Evolutionary conservation across 2,888 invertebrate genomes (phyloP).

Genomic region (Eledona agricola): DNA sequence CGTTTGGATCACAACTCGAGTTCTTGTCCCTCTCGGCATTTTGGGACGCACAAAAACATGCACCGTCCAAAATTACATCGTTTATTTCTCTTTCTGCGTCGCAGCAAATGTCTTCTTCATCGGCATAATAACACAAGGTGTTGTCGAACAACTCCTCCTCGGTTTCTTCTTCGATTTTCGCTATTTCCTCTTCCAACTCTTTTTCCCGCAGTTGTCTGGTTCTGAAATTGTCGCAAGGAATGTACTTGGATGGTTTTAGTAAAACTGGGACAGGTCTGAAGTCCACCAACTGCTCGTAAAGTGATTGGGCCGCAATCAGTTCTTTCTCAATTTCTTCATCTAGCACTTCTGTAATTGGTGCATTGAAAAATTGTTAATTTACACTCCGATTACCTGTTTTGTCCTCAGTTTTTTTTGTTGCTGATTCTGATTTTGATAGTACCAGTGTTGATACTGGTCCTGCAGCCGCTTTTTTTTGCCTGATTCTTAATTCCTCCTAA

Average conservation of each 20-base stretch:
- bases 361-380: not conserved
- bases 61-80: too few relatives aligned
- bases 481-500: conserved; percentile 6
- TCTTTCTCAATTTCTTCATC: conserved; percentile 33
- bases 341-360: not conserved
- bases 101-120: too few relatives aligned
- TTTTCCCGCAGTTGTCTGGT: conserved; percentile 2
- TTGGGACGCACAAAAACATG: too few relatives aligned
- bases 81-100: too few relatives aligned
- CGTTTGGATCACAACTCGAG: too few relatives aligned
- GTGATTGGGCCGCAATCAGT: conserved; percentile 43
- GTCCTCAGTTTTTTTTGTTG: too few relatives aligned
- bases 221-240: conserved; percentile 33
- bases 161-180: too few relatives aligned
- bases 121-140: too few relatives aligned
- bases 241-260: conserved; percentile 42
- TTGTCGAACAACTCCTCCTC: too few relatives aligned
- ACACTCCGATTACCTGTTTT: not conserved
- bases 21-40: too few relatives aligned
- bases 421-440: too few relatives aligned
- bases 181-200: conserved; percentile 11
- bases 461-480: not conserved
- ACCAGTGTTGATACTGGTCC: too few relatives aligned
- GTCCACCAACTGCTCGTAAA: conserved; percentile 41
- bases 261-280: conserved; percentile 35